A percentile compares a stretch with the other conserved stretches of the same genome.
Conservation (phyloP, 1,140 invertebrate genomes). For the Drosophila willistoni region DNA sequence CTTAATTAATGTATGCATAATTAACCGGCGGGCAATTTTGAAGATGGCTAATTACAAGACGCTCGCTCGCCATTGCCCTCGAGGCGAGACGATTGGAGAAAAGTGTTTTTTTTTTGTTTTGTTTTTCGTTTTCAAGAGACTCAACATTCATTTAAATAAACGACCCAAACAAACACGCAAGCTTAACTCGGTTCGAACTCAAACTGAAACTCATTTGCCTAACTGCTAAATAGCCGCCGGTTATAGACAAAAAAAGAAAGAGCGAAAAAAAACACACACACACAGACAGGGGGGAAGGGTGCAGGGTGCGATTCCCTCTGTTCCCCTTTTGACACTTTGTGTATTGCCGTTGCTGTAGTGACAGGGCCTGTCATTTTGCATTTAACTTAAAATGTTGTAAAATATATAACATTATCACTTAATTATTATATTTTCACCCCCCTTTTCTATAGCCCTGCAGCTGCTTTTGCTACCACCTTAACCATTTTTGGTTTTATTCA, state of each 20-base stretch:
- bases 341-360: slow-evolving; percentile 2
- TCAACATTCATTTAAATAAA: slow-evolving; percentile 62
- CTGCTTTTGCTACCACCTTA: neutral
- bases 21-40: slow-evolving; percentile 60
- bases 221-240: slow-evolving; percentile 56
- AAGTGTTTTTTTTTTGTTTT: neutral
- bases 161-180: slow-evolving; percentile 47
- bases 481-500: neutral
- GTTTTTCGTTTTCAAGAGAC: slow-evolving; percentile 6
- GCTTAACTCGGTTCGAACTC: slow-evolving; percentile 38
- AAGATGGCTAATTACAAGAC: slow-evolving; percentile 69
- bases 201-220: slow-evolving; percentile 49
- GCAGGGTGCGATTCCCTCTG: slow-evolving; percentile 14
- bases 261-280: neutral
- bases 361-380: slow-evolving; percentile 60
- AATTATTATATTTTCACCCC: slow-evolving; percentile 44
- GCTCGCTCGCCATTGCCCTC: slow-evolving; percentile 21
- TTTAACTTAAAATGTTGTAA: slow-evolving; percentile 60
- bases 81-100: slow-evolving; percentile 54
- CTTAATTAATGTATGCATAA: slow-evolving; percentile 77
- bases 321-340: slow-evolving; percentile 46
- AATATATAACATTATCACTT: slow-evolving; percentile 70
- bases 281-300: too few relatives aligned
- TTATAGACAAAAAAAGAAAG: slow-evolving; percentile 22
- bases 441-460: neutral